phyloP scores from a whole-genome alignment of 1,140 invertebrate genomes.

The Mycetomoellerius zeteki region DNA sequence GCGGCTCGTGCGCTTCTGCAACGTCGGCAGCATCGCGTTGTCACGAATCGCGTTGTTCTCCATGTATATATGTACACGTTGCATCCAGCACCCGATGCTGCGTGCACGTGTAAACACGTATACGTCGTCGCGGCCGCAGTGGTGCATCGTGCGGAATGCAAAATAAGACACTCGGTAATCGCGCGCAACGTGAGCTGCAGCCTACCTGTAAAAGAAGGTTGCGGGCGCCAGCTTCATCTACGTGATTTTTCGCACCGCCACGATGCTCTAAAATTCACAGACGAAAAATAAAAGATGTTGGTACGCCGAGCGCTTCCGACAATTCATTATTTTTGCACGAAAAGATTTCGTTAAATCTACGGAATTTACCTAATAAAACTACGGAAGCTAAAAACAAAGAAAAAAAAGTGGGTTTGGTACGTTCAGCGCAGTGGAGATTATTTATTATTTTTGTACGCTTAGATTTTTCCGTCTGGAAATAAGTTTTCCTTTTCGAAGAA shows the following conservation, averaged over 20 bases:
- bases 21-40: conserved; percentile 43
- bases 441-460: conserved; percentile 30
- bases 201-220: conserved; percentile 12
- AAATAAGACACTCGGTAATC: conserved; percentile 61
- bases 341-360: conserved; percentile 21
- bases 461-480: neutral
- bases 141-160: conserved; percentile 65
- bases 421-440: neutral
- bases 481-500: neutral
- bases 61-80: conserved; percentile 55
- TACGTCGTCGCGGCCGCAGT: conserved; percentile 10
- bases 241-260: conserved; percentile 33
- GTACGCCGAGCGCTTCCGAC: neutral
- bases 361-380: conserved; percentile 15
- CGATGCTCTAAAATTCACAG: conserved; percentile 35
- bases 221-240: conserved; percentile 13
- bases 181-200: neutral
- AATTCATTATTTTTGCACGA: conserved; percentile 46
- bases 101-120: conserved; percentile 65
- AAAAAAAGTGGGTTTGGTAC: neutral
- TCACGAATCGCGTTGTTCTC: conserved; percentile 75
- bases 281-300: neutral
- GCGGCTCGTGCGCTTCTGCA: conserved; percentile 52
- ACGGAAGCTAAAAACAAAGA: neutral
- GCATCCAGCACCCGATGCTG: conserved; percentile 14